Evolutionary conservation across 2,113 vertebrate genomes (phyloP), one percentile per base, ranked within the genome.

Genomic region (Sula dactylatra): DNA sequence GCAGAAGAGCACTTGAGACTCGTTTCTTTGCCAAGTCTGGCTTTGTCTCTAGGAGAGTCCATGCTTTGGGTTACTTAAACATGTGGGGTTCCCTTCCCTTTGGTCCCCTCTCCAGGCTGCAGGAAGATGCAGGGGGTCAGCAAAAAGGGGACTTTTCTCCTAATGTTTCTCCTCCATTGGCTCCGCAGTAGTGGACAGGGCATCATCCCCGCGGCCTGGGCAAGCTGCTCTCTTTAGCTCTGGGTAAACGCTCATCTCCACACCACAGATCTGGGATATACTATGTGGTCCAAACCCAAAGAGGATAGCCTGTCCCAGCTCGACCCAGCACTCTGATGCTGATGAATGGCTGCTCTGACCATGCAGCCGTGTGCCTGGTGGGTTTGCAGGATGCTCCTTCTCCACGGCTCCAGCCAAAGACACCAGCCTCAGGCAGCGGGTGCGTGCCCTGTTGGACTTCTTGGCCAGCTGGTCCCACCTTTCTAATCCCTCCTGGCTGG

Each of bases 321-420:
- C 1, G 1, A 10, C 12, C n/a, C 2, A 4, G 18, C 24, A 24
- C 4, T 24, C 45, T 45, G 58, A 25, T 0, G 1, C 49, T 15
- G 13, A 9, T 5, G 38, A 69, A 34, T 0, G 21, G 13, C 47
- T n/a, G 47, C 27, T 55, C n/a, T 9, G 8, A 11, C 34, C 40
- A 3, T 1, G 26, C 18, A 65, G 40, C 38, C 6, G 0, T 13
- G 36, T 67, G 15, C 52, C 54, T 7, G 2, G 7, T 8, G 72
- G 47, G 5, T 61, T 61, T 81, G n/a, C 0, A 16, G 69, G 59
- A 20, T 69, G 32, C 18, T 88, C 5, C 24, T 78, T 50, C 56
- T 38, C 42, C 59, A 6, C 0, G 0, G 47, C 47, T 79, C 6
- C 21, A 44, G 24, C 31, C 55, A 32, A 26, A 49, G 50, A 9